A percentile compares a stretch with the other conserved stretches of the same genome.
Conservation (phyloP, 2,113 vertebrate genomes). For the Myotis davidii region DNA sequence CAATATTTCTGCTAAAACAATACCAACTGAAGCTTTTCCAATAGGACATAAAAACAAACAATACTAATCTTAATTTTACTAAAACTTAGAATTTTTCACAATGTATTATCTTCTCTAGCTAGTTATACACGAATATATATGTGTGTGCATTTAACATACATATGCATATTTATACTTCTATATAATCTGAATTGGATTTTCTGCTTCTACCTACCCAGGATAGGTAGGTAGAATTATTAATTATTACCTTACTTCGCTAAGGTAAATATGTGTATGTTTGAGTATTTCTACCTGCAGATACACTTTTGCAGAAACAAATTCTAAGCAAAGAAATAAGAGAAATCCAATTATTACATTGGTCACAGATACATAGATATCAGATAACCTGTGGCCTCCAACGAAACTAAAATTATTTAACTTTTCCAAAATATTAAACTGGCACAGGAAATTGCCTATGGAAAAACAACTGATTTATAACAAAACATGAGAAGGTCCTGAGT, state of each 20-base stretch:
- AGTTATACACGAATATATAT: not conserved
- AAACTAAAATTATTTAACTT: constrained; percentile 51
- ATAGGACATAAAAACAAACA: constrained; percentile 33
- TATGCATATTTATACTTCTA: not conserved
- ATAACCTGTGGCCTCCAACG: not conserved
- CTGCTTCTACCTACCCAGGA: not conserved
- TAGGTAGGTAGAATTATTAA: too few species aligned
- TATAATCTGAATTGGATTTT: not conserved
- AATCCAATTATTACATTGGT: constrained; percentile 7
- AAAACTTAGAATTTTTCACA: constrained; percentile 30
- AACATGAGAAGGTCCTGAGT: not conserved
- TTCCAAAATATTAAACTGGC: constrained; percentile 3
- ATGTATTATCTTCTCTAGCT: not conserved
- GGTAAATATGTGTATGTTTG: not conserved
- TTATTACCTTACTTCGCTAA: not conserved
- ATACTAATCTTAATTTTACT: constrained; percentile 1
- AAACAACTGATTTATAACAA: constrained; percentile 47
- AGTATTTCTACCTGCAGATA: not conserved
- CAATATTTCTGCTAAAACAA: constrained; percentile 38
- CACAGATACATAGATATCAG: not conserved
- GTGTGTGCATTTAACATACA: not conserved
- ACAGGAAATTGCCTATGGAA: not conserved
- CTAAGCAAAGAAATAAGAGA: not conserved
- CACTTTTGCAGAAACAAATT: constrained; percentile 47
- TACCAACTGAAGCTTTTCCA: constrained; percentile 9